Evolutionary conservation across 2,113 vertebrate species (phyloP).

Genomic region (Heteronetta atricapilla): DNA sequence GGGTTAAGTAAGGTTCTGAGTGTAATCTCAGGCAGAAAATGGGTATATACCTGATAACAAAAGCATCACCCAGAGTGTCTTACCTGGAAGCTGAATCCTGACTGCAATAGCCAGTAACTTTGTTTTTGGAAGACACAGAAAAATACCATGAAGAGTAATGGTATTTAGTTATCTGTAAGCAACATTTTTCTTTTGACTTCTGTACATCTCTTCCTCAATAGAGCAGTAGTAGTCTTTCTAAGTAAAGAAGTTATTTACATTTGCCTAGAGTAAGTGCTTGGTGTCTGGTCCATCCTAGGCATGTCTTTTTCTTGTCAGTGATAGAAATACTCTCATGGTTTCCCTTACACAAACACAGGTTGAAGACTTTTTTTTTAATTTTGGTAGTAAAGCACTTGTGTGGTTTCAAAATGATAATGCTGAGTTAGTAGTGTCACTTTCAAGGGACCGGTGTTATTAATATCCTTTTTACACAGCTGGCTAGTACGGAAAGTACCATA

Average conservation of each 20-base stretch:
- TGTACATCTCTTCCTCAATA: not conserved
- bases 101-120: not conserved
- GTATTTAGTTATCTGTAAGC: not conserved
- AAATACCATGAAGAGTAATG: not conserved
- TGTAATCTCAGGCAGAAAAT: not conserved
- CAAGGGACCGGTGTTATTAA: not conserved
- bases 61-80: not conserved
- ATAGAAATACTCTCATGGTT: not conserved
- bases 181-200: not conserved
- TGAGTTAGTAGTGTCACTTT: not conserved
- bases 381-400: not conserved
- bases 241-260: not conserved
- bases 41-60: not conserved
- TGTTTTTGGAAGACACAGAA: not conserved
- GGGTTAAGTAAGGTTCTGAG: not conserved
- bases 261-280: not conserved
- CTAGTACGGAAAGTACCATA: not conserved
- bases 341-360: not conserved
- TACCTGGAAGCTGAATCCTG: not conserved
- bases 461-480: not conserved
- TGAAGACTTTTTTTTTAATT: not conserved
- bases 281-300: not conserved
- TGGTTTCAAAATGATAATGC: not conserved
- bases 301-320: not conserved
- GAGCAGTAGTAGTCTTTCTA: not conserved